Evolutionary conservation across 2,888 invertebrate species (phyloP).

Genomic region (Volucella zonaria): DNA sequence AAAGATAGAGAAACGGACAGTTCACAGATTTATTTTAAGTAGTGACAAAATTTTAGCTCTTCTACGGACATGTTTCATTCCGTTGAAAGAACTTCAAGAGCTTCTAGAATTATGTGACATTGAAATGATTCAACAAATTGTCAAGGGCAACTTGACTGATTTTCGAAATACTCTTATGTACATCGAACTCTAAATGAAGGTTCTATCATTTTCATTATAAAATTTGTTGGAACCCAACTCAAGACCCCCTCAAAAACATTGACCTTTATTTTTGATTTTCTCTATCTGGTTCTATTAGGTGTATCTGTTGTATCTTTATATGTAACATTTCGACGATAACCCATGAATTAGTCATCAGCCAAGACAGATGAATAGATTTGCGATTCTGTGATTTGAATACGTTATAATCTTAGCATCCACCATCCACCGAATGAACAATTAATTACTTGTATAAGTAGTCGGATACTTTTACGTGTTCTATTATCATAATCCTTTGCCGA

Average conservation of each 20-base stretch:
- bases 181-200: too few relatives aligned
- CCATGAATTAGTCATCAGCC: neutral
- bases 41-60: too few relatives aligned
- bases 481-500: constrained; percentile 43
- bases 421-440: constrained; percentile 21
- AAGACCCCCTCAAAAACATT: neutral
- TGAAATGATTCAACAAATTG: too few relatives aligned
- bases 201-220: too few relatives aligned
- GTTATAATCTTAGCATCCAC: neutral
- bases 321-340: constrained; percentile 3
- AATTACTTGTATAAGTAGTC: constrained; percentile 8
- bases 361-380: constrained; percentile 2
- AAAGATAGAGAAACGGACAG: too few relatives aligned
- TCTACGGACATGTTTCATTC: too few relatives aligned
- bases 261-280: constrained; percentile 12
- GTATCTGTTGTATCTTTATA: neutral
- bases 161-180: too few relatives aligned
- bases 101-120: too few relatives aligned
- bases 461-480: constrained; percentile 13
- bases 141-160: too few relatives aligned
- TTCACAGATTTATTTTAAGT: too few relatives aligned
- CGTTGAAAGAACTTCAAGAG: too few relatives aligned
- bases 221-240: too few relatives aligned
- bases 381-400: constrained; percentile 37
- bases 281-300: neutral